Conservation (phyloP, 2,113 vertebrate genomes). For the Leptocoma aspasia region DNA sequence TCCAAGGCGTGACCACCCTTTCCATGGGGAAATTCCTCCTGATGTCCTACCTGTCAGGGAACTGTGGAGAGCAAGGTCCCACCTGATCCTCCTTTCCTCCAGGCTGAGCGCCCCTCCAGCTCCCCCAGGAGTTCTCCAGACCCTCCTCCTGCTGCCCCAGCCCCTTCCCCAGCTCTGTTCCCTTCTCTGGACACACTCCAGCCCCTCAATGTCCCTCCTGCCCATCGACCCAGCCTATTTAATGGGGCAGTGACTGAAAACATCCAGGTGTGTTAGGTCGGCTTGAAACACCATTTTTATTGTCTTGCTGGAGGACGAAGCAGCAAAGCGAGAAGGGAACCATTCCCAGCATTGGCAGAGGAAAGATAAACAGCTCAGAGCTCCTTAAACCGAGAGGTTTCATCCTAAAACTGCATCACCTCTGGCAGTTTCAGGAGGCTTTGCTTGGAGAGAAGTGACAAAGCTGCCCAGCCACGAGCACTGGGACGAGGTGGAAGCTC, state of each 20-base stretch:
- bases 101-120: not conserved
- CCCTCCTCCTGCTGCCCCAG: not conserved
- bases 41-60: not conserved
- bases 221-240: fast-evolving
- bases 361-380: not conserved
- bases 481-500: fast-evolving
- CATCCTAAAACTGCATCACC: fast-evolving
- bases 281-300: slow-evolving; percentile 12
- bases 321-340: not conserved
- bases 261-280: not conserved
- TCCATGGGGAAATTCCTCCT: not conserved
- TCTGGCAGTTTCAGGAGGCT: fast-evolving
- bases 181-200: too few species aligned
- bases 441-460: not conserved
- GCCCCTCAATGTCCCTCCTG: not conserved
- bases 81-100: not conserved
- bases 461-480: fast-evolving
- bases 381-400: not conserved
- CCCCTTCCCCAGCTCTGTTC: not conserved
- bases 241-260: fast-evolving
- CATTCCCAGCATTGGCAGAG: fast-evolving
- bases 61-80: too few species aligned
- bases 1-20: fast-evolving
- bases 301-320: not conserved
- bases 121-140: not conserved